A percentile compares a stretch with the other conserved stretches of the same genome.
These are phyloP conservation scores for Caerostris darwini DNA, from an alignment of 1,140 invertebrate genomes.

Conservation along the genomic window DNA sequence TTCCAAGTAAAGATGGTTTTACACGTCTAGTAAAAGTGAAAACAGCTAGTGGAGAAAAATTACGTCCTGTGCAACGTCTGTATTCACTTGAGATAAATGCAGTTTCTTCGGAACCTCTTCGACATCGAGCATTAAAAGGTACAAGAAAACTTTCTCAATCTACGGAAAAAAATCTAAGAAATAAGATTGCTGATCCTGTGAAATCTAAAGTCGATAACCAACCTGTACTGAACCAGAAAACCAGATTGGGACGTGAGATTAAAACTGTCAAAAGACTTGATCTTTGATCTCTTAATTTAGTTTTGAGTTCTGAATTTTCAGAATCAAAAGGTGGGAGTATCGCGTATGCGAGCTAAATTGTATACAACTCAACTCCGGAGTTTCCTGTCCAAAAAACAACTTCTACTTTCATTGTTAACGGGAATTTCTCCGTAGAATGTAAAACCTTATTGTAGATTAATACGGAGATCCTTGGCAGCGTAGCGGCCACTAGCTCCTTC, in stretches of 20 bases:
- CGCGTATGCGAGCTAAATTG: not conserved
- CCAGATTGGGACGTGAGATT: no score
- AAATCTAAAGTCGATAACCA: not conserved
- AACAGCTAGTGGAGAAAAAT: not conserved
- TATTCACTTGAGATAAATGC: not conserved
- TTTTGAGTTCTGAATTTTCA: no score
- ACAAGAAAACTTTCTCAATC: not conserved
- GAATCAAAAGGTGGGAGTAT: not conserved
- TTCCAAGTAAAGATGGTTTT: slow-evolving; percentile 37
- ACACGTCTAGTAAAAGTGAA: not conserved
- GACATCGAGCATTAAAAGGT: not conserved
- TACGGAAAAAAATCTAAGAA: not conserved
- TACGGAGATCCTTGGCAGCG: no score
- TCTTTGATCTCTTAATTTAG: not conserved
- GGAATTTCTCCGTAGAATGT: no score
- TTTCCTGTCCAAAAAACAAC: no score
- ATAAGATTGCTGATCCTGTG: not conserved
- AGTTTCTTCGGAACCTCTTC: not conserved
- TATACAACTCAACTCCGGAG: no score
- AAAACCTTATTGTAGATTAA: no score
- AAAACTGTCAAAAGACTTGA: no score
- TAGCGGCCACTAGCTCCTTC: no score
- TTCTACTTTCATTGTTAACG: no score
- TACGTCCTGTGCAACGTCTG: slow-evolving; percentile 34
- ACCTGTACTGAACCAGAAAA: no score